A percentile compares a stretch with the other conserved stretches of the same genome.
These are phyloP conservation scores for Noctua fimbriata DNA, from an alignment of 2,888 invertebrate genomes.

Conservation along the genomic window DNA sequence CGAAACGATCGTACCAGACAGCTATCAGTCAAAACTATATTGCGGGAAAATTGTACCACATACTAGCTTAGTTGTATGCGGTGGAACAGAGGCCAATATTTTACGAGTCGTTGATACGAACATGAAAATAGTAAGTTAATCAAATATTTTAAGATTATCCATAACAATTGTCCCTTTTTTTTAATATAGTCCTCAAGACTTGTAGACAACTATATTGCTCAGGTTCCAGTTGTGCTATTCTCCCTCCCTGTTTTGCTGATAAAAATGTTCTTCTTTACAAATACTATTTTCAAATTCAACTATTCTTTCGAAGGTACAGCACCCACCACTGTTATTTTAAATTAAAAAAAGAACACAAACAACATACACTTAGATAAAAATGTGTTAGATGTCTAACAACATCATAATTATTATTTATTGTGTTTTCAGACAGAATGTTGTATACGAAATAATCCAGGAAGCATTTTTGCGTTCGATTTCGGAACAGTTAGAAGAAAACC, in stretches of 20 bases:
- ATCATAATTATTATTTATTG: constrained; percentile 13
- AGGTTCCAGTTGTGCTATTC: not conserved
- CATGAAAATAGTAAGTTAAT: constrained; percentile 88
- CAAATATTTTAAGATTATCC: constrained; percentile 2
- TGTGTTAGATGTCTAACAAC: not conserved
- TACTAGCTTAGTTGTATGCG: constrained; percentile 90
- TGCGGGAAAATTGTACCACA: constrained; percentile 91
- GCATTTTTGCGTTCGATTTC: constrained; percentile 90
- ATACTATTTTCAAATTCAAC: not conserved
- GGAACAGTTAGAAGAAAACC: constrained; percentile 86
- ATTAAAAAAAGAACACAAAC: not conserved
- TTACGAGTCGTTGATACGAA: constrained; percentile 91
- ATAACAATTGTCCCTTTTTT: not conserved
- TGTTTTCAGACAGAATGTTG: constrained; percentile 89
- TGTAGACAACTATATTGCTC: not conserved
- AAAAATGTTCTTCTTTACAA: not conserved
- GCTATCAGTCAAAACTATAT: constrained; percentile 89
- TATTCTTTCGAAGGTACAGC: not conserved
- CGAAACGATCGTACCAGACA: constrained; percentile 90
- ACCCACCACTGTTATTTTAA: not conserved
- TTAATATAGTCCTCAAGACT: not conserved
- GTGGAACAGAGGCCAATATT: constrained; percentile 91
- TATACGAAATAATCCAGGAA: constrained; percentile 89
- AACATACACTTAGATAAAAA: not conserved
- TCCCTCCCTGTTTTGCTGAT: not conserved